Conservation (phyloP, 2,888 invertebrate genomes). For the Silvanus unidentatus region DNA sequence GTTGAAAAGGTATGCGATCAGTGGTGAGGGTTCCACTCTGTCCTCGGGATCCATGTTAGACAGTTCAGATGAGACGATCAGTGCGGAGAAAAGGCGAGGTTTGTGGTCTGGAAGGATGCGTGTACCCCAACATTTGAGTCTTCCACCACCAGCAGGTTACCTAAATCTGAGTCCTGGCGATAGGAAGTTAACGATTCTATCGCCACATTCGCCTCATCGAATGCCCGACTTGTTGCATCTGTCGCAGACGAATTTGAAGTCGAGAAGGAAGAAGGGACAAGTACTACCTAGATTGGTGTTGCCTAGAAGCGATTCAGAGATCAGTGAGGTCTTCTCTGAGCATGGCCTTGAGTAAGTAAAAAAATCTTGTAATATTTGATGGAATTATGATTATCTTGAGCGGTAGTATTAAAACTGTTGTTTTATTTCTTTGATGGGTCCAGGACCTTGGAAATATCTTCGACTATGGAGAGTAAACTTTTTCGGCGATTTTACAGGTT, state of each 20-base stretch:
- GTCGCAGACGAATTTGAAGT: conserved; percentile 49
- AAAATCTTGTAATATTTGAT: neutral
- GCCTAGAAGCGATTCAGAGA: conserved; percentile 70
- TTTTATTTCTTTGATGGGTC: conserved; percentile 4
- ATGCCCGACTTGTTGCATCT: conserved; percentile 61
- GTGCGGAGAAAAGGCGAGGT: conserved; percentile 62
- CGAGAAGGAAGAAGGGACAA: conserved; percentile 64
- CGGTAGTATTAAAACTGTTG: no score
- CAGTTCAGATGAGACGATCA: conserved; percentile 43
- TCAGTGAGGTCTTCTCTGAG: conserved; percentile 60
- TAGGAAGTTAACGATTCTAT: conserved; percentile 68
- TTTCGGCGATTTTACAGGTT: conserved; percentile 30
- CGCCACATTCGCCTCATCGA: conserved; percentile 63
- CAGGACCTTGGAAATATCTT: conserved; percentile 14
- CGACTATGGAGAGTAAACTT: conserved; percentile 21
- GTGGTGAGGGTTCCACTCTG: conserved; percentile 52
- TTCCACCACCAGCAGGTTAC: conserved; percentile 60
- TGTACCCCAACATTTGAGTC: conserved; percentile 61
- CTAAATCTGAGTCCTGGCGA: conserved; percentile 51
- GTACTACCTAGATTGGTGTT: conserved; percentile 67
- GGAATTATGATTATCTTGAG: no score
- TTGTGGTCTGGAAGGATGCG: conserved; percentile 63
- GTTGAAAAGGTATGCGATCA: conserved; percentile 55
- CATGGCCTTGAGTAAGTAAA: conserved; percentile 61
- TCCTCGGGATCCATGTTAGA: conserved; percentile 24